Percentiles rank a stretch among this genome's conserved stretches.
Evolutionary conservation across 37 sponge, comb jelly and placozoan genomes (phyloP).

Genomic region (Theonella swinhoei): DNA sequence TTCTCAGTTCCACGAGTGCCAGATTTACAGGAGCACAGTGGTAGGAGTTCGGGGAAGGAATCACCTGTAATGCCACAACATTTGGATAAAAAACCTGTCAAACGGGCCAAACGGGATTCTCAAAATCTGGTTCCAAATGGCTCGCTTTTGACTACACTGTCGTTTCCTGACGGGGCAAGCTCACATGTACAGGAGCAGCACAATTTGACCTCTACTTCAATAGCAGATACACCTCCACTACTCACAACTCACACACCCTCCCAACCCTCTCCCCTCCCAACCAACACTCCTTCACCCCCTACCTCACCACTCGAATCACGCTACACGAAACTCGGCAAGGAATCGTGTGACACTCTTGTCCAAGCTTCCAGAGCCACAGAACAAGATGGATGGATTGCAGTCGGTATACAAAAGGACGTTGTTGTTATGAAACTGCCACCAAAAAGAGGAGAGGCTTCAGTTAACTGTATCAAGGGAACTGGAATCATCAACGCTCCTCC

Average conservation of each 20-base stretch:
- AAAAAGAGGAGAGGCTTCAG: constrained; percentile 35
- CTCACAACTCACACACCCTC: neutral
- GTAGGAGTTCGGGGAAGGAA: neutral
- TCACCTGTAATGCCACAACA: no score
- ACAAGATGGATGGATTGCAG: constrained; percentile 54
- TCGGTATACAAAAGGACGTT: constrained; percentile 52
- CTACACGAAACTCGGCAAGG: constrained; percentile 12
- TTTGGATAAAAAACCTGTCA: neutral
- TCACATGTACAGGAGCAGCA: no score
- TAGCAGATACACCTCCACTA: neutral
- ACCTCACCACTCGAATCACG: neutral
- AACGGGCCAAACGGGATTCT: neutral
- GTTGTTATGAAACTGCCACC: constrained; percentile 62
- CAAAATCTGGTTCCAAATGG: no score
- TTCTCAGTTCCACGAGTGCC: neutral
- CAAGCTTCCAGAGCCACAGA: constrained; percentile 22
- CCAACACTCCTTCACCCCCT: neutral
- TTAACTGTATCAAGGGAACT: constrained; percentile 76
- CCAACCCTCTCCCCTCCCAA: neutral
- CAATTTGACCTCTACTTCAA: no score
- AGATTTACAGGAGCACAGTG: neutral
- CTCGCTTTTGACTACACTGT: no score
- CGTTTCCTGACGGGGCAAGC: no score
- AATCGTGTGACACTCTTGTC: constrained; percentile 11
- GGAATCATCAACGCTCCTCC: constrained; percentile 62